Conservation (phyloP, 2,113 vertebrate genomes). For the Peromyscus leucopus region DNA sequence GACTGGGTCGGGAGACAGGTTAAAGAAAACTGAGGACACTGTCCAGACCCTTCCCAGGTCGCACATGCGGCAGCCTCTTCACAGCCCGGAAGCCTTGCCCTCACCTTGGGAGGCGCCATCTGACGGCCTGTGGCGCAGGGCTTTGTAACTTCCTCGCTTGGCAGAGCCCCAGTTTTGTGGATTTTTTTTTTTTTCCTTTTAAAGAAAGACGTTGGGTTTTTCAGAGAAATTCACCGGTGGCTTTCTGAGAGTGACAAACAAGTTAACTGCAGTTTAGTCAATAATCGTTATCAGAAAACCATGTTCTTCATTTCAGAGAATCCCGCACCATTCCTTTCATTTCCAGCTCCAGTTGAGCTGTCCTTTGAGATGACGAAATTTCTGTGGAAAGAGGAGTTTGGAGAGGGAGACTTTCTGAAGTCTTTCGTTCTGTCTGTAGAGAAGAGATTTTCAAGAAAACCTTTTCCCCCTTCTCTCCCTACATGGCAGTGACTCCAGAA, state of each 20-base stretch:
- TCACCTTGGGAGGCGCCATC: neutral
- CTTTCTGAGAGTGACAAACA: slow-evolving; percentile 78
- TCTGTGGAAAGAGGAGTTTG: slow-evolving; percentile 45
- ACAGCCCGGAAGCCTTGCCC: neutral
- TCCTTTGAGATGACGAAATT: slow-evolving; percentile 21
- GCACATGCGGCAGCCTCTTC: neutral
- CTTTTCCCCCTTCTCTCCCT: neutral
- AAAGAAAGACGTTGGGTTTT: slow-evolving; percentile 70
- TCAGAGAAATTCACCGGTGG: slow-evolving; percentile 71
- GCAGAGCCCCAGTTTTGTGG: slow-evolving; percentile 63
- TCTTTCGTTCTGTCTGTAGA: neutral
- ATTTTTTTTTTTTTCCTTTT: slow-evolving; percentile 46
- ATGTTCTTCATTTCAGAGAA: slow-evolving; percentile 74
- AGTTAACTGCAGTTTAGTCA: slow-evolving; percentile 77
- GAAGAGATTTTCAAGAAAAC: slow-evolving; percentile 21
- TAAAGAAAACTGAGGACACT: neutral
- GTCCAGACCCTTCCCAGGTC: neutral
- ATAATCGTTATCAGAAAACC: slow-evolving; percentile 78
- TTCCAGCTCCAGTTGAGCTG: slow-evolving; percentile 57
- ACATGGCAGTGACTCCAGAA: neutral
- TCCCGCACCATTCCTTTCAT: neutral
- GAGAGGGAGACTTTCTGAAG: neutral
- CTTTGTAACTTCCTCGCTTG: slow-evolving; percentile 48
- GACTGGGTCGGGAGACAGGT: neutral
- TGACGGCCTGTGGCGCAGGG: neutral